Conservation (phyloP, 2,113 vertebrate genomes). For the Carlito syrichta region DNA sequence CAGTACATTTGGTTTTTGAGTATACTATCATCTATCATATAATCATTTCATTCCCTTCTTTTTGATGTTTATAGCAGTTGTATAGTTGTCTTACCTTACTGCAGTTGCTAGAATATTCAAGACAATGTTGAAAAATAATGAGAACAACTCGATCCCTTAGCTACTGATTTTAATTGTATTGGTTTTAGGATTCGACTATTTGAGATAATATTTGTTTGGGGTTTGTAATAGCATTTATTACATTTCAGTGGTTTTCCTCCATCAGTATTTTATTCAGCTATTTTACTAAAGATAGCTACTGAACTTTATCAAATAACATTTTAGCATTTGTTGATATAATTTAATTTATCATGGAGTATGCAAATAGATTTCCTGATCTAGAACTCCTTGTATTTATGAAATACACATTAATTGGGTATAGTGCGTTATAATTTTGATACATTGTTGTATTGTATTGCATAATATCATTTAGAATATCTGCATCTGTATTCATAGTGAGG, state of each 20-base stretch:
- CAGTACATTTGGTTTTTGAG: neutral
- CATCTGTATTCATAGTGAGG: too few species aligned
- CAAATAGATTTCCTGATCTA: neutral
- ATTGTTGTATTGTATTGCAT: too few species aligned
- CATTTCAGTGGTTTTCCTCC: neutral
- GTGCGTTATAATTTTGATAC: too few species aligned
- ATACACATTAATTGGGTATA: too few species aligned
- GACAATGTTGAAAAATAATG: neutral
- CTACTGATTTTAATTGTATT: neutral
- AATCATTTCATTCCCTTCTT: neutral
- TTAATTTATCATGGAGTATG: neutral
- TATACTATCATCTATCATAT: neutral
- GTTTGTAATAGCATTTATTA: neutral
- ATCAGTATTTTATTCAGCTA: neutral
- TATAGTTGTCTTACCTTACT: neutral
- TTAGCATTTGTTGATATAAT: neutral
- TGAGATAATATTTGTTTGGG: neutral
- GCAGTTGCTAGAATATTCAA: neutral
- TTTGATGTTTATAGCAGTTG: neutral
- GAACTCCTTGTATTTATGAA: neutral
- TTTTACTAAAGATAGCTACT: neutral
- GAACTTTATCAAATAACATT: neutral
- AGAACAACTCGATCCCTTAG: neutral
- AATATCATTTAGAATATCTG: too few species aligned
- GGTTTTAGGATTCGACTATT: neutral